Conservation (phyloP, 2,888 invertebrate species). For the Entomobrya proxima region DNA sequence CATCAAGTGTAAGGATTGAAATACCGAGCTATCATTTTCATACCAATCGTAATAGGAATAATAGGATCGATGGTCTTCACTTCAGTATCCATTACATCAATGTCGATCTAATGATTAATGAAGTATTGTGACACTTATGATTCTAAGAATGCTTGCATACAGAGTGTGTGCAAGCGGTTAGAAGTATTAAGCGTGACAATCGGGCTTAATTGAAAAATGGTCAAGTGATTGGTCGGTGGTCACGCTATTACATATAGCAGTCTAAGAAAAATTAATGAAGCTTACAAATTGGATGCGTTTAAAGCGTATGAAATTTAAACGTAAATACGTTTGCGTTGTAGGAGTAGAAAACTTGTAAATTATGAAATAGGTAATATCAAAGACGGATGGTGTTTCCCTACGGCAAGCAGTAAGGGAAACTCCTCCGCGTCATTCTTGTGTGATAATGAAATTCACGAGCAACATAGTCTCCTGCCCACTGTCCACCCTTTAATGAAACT, state of each 20-base stretch:
- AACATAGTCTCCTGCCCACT: background rate
- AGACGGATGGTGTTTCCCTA: constrained; percentile 4
- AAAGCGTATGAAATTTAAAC: background rate
- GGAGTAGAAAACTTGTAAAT: background rate
- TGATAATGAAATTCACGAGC: constrained; percentile 30
- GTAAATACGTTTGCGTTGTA: no score
- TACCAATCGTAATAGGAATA: background rate
- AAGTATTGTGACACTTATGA: constrained; percentile 22
- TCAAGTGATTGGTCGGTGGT: constrained; percentile 23
- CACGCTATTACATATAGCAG: background rate
- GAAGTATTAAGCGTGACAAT: background rate
- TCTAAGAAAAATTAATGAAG: background rate
- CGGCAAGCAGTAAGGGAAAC: constrained; percentile 7
- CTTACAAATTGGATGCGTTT: background rate
- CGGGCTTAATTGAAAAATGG: constrained; percentile 28
- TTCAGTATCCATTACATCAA: background rate
- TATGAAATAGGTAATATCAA: background rate
- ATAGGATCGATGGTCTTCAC: background rate
- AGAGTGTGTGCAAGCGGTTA: background rate
- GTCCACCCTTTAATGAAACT: constrained; percentile 3
- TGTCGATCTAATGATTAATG: constrained; percentile 31
- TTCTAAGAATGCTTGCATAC: constrained; percentile 30
- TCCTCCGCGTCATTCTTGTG: constrained; percentile 18
- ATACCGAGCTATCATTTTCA: background rate
- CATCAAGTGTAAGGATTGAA: background rate